Conservation (phyloP, 1,140 invertebrate species). For the Papilio polytes region DNA sequence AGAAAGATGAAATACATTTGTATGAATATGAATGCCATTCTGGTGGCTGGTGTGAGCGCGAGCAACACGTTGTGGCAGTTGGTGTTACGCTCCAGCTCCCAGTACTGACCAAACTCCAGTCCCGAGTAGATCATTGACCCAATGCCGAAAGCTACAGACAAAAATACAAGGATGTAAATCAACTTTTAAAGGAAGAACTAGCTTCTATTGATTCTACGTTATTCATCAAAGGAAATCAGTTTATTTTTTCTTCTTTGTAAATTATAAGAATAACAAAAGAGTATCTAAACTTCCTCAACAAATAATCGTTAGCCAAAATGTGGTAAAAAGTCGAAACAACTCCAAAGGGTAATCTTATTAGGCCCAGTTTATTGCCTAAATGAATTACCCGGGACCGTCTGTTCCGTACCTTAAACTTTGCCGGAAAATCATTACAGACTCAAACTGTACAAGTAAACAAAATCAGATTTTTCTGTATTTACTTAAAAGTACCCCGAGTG, state of each 20-base stretch:
- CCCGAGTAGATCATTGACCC: constrained; percentile 98
- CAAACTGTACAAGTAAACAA: not conserved
- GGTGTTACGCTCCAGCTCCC: constrained; percentile 93
- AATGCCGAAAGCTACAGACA: constrained; percentile 92
- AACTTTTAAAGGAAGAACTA: too few species aligned
- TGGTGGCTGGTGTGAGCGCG: constrained; percentile 92
- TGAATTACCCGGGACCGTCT: constrained; percentile 1
- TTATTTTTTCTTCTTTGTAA: not conserved
- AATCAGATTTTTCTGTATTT: not conserved
- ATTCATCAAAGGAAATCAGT: not conserved
- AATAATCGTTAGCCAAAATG: constrained; percentile 22
- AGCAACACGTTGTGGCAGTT: constrained; percentile 95
- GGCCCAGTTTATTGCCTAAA: constrained; percentile 12
- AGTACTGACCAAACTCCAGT: constrained; percentile 96
- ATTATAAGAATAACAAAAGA: not conserved
- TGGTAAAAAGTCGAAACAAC: constrained; percentile 7
- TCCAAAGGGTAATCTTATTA: constrained; percentile 22
- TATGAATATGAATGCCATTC: constrained; percentile 97
- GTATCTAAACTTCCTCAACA: not conserved
- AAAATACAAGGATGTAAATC: not conserved
- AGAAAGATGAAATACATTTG: constrained; percentile 99
- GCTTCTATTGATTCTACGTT: too few species aligned
- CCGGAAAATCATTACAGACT: constrained; percentile 2
- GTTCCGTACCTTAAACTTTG: constrained; percentile 8
- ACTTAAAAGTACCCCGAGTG: not conserved